A percentile compares a stretch with the other conserved stretches of the same genome.
These are phyloP conservation scores for Bombyx huttoni DNA, from an alignment of 2,888 invertebrate species.

Conservation along the genomic window DNA sequence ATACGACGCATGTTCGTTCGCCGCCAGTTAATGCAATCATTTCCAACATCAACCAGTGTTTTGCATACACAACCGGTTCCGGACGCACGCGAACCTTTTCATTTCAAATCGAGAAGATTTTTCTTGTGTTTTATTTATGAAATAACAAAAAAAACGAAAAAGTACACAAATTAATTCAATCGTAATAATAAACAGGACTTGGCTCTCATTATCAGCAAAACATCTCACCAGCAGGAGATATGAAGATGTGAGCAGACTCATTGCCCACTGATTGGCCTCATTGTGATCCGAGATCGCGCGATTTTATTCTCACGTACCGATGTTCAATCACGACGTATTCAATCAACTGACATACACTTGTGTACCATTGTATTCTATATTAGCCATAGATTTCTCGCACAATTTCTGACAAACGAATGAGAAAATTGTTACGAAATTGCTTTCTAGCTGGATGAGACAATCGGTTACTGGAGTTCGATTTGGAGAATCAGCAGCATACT, in stretches of 20 bases:
- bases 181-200: background rate
- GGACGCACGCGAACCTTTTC: slow-evolving; percentile 6
- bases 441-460: slow-evolving; percentile 3
- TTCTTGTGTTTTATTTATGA: background rate
- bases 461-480: background rate
- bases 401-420: slow-evolving; percentile 10
- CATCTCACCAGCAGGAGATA: slow-evolving; percentile 12
- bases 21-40: slow-evolving; percentile 31
- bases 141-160: background rate
- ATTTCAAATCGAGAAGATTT: background rate
- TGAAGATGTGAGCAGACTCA: slow-evolving; percentile 28
- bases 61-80: slow-evolving; percentile 24
- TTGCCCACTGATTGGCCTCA: slow-evolving; percentile 42
- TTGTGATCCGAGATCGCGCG: slow-evolving; percentile 32
- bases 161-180: background rate
- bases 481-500: background rate
- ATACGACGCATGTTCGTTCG: slow-evolving; percentile 21
- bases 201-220: background rate
- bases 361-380: slow-evolving; percentile 12
- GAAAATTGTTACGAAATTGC: background rate
- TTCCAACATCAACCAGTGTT: slow-evolving; percentile 28
- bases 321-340: slow-evolving; percentile 44
- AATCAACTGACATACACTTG: slow-evolving; percentile 18
- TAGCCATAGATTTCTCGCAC: slow-evolving; percentile 6
- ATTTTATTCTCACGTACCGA: slow-evolving; percentile 26